These are phyloP conservation scores for Oryzias woworae DNA, from an alignment of 2,113 vertebrate genomes.

Conservation along the genomic window DNA sequence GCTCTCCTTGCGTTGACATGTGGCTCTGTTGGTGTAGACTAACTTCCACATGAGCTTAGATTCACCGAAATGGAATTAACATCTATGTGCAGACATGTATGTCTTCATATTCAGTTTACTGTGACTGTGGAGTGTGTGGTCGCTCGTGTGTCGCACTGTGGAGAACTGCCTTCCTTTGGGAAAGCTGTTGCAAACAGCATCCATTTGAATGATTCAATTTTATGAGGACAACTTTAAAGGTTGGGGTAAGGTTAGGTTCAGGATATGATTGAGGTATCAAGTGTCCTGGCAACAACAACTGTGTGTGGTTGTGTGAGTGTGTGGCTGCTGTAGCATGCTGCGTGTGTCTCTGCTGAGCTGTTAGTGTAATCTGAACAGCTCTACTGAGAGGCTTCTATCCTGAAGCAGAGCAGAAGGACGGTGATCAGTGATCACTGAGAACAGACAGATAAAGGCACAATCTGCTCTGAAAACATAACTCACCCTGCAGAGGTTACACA, in stretches of 20 bases:
- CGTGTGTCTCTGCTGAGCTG: constrained; percentile 80
- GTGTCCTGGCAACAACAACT: constrained; percentile 4
- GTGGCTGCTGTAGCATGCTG: constrained; percentile 53
- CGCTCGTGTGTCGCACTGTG: neutral
- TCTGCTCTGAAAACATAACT: constrained; percentile 50
- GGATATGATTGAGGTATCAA: constrained; percentile 6
- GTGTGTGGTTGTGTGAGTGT: constrained; percentile 8
- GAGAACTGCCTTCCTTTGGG: neutral
- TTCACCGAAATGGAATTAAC: constrained; percentile 48
- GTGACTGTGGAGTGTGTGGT: constrained; percentile 3
- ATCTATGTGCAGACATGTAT: constrained; percentile 52
- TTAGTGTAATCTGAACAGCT: constrained; percentile 80
- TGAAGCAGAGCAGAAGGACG: constrained; percentile 53
- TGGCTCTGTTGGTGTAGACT: constrained; percentile 25
- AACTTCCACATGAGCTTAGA: constrained; percentile 45
- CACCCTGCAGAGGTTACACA: constrained; percentile 26
- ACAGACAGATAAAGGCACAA: constrained; percentile 46
- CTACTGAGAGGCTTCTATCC: constrained; percentile 53
- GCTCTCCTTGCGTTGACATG: constrained; percentile 47
- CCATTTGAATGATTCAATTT: constrained; percentile 12
- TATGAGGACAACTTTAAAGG: neutral
- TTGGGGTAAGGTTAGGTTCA: constrained; percentile 15
- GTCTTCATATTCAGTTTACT: constrained; percentile 27
- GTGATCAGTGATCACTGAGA: constrained; percentile 52
- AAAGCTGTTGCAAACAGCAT: neutral